A percentile compares a stretch with the other conserved stretches of the same genome.
These are phyloP conservation scores for Drosophila incognita DNA, from an alignment of 2,888 invertebrate genomes.

Conservation along the genomic window DNA sequence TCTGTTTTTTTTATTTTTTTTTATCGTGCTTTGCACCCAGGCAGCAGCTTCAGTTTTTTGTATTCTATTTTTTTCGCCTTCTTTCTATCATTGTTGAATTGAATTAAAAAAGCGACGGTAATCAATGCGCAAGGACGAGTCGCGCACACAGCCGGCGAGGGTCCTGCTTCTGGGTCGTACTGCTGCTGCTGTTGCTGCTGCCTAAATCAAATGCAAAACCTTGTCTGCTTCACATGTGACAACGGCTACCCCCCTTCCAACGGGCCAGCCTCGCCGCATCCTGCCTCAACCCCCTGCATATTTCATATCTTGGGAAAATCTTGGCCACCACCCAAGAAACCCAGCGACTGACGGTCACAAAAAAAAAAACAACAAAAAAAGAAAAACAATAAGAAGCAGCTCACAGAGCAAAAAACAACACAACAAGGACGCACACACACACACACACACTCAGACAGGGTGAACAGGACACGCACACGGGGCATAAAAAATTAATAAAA, in stretches of 20 bases:
- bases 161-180: conserved; percentile 40
- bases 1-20: conserved; percentile 28
- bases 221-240: conserved; percentile 77
- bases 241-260: conserved; percentile 44
- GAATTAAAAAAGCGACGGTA: conserved; percentile 79
- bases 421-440: conserved; percentile 31
- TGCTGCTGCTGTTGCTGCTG: conserved; percentile 29
- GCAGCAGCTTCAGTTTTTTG: conserved; percentile 34
- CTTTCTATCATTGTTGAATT: conserved; percentile 74
- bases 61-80: conserved; percentile 26
- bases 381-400: conserved; percentile 66
- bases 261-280: background rate
- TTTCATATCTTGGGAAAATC: conserved; percentile 84
- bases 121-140: conserved; percentile 73
- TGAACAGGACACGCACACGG: conserved; percentile 62
- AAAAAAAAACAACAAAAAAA: conserved; percentile 36
- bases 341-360: conserved; percentile 57
- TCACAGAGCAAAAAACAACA: conserved; percentile 51
- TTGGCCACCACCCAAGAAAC: conserved; percentile 79
- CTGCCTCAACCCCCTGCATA: conserved; percentile 45
- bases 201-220: conserved; percentile 68
- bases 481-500: conserved; percentile 81
- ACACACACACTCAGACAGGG: conserved; percentile 29
- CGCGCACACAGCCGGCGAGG: conserved; percentile 64
- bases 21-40: conserved; percentile 46